Evolutionary conservation across 1,140 invertebrate species (phyloP), one percentile per base, ranked within the genome.

Genomic region (Pygmarrhopalites habei): DNA sequence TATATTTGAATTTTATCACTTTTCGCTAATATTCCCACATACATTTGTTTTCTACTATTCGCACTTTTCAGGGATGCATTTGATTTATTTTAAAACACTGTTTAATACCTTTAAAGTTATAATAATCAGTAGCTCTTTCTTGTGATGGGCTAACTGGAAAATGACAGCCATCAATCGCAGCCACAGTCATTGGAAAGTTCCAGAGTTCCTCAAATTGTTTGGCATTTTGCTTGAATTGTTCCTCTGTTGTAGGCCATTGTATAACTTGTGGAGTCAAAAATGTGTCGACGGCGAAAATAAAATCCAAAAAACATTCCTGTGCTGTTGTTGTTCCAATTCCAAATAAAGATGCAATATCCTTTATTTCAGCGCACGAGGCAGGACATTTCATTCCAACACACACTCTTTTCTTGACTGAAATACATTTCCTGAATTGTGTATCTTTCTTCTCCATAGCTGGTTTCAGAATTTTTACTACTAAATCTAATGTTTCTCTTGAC

Each of bases 21-120:
- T n/a, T n/a, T n/a, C n/a, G n/a, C n/a, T n/a, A n/a, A n/a, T n/a
- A n/a, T n/a, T n/a, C n/a, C n/a, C n/a, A n/a, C n/a, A n/a, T n/a
- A n/a, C n/a, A n/a, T n/a, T n/a, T n/a, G n/a, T n/a, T n/a, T n/a
- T n/a, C n/a, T n/a, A n/a, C n/a, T n/a, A n/a, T n/a, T n/a, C n/a
- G n/a, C n/a, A n/a, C n/a, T n/a, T n/a, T n/a, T n/a, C n/a, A n/a
- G n/a, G n/a, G n/a, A n/a, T n/a, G n/a, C n/a, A n/a, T n/a, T n/a
- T n/a, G n/a, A n/a, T n/a, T n/a, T n/a, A n/a, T n/a, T n/a, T n/a
- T n/a, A n/a, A n/a, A n/a, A n/a, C n/a, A n/a, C n/a, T n/a, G n/a
- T n/a, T n/a, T n/a, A n/a, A n/a, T n/a, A 41, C 39, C 39, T 41
- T 41, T 41, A n/a, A 41, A 41, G n/a, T n/a, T 41, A 41, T 41